Evolutionary conservation across 2,113 vertebrate species (phyloP).

Genomic region (Charina bottae): DNA sequence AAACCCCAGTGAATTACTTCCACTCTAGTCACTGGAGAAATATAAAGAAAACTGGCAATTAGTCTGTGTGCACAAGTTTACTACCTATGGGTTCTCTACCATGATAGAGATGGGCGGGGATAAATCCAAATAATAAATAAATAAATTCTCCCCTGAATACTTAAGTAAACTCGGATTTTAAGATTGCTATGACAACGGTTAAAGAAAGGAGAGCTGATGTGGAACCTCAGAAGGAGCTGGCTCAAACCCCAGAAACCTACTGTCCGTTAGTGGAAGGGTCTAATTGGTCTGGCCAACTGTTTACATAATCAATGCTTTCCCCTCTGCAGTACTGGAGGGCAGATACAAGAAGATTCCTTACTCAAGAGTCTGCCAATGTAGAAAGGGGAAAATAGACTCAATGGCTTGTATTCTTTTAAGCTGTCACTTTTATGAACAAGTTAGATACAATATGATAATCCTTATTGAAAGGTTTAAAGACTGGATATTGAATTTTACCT

Average conservation of each 20-base stretch:
- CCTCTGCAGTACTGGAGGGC: too few relatives aligned
- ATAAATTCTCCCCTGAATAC: not conserved
- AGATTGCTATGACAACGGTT: not conserved
- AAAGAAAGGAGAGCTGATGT: not conserved
- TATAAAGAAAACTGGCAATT: not conserved
- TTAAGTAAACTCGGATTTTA: not conserved
- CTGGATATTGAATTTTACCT: not conserved
- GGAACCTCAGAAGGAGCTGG: not conserved
- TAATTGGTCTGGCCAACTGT: not conserved
- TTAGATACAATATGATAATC: not conserved
- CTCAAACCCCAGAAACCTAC: not conserved
- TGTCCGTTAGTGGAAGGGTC: not conserved
- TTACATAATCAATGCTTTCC: not conserved
- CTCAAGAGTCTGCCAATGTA: not conserved
- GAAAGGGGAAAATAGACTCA: not conserved
- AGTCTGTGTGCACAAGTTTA: not conserved
- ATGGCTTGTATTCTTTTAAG: not conserved
- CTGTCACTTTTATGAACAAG: not conserved
- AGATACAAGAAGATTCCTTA: not conserved
- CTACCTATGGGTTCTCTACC: not conserved
- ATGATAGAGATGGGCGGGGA: too few relatives aligned
- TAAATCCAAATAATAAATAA: too few relatives aligned
- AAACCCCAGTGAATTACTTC: not conserved
- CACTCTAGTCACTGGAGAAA: not conserved
- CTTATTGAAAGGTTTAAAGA: not conserved